phyloP scores from a whole-genome alignment of 2,888 invertebrate genomes.

The Drosophila vallismaia region DNA sequence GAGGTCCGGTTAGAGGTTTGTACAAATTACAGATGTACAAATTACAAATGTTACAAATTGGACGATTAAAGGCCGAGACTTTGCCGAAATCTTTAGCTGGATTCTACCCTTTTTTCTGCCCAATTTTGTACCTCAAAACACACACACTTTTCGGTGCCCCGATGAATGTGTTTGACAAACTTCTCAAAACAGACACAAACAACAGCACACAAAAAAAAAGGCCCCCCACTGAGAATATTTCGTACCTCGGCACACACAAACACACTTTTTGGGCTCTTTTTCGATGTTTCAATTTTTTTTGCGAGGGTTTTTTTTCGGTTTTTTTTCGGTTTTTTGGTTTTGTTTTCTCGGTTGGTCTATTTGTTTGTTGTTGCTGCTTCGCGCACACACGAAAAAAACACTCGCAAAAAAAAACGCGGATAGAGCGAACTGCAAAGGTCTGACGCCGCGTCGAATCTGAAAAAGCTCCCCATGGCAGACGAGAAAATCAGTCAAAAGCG shows the following conservation, averaged over 20 bases:
- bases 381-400: constrained; percentile 1
- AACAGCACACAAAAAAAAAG: neutral
- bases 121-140: constrained; percentile 10
- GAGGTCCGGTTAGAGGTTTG: neutral
- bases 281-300: constrained; percentile 1
- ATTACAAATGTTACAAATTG: neutral
- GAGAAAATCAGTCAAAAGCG: constrained; percentile 2
- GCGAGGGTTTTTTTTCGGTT: constrained; percentile 29
- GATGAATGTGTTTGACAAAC: constrained; percentile 18
- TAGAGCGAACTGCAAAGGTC: constrained; percentile 61
- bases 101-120: neutral
- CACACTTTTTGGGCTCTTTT: constrained; percentile 15
- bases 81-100: neutral
- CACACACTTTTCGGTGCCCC: constrained; percentile 2
- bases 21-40: no score
- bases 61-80: neutral
- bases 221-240: neutral
- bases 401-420: constrained; percentile 4
- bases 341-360: neutral
- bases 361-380: constrained; percentile 16
- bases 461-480: constrained; percentile 37
- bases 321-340: neutral
- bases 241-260: constrained; percentile 27
- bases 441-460: constrained; percentile 69
- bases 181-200: neutral